Evolutionary conservation across 2,797 vertebrate genomes (phyloP).

Genomic region (Tauraco hartlaubi): DNA sequence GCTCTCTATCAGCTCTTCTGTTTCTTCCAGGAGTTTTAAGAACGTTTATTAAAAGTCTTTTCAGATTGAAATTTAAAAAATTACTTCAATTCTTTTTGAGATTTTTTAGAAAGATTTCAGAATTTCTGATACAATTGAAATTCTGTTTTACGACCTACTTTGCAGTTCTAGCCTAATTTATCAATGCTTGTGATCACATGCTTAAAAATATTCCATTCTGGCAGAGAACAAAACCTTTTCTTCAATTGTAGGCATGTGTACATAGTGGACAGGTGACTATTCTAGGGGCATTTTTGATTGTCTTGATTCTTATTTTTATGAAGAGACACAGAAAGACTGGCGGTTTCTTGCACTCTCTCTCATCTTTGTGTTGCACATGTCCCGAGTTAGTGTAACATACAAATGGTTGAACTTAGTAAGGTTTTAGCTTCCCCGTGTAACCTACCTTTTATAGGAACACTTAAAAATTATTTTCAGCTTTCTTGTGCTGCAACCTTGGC

Average conservation of each 20-base stretch:
- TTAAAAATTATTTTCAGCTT: conserved; percentile 13
- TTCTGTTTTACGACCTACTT: not conserved
- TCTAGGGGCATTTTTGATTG: not conserved
- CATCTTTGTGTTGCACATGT: not conserved
- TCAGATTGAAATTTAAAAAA: not conserved
- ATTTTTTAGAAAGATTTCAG: not conserved
- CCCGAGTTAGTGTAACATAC: not conserved
- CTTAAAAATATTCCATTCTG: not conserved
- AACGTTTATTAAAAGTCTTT: not conserved
- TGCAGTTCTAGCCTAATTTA: not conserved
- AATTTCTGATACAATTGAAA: not conserved
- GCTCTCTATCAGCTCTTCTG: not conserved
- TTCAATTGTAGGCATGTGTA: not conserved
- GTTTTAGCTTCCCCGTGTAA: not conserved
- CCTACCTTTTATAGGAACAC: not conserved
- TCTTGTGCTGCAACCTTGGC: not conserved
- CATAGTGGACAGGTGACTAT: not conserved
- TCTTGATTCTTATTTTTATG: not conserved
- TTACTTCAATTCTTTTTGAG: not conserved
- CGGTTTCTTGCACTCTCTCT: not conserved
- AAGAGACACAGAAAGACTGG: not conserved
- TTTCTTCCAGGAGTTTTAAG: not conserved
- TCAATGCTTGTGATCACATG: not conserved
- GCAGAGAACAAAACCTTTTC: not conserved
- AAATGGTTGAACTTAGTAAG: not conserved